Evolutionary conservation across 1,140 invertebrate genomes (phyloP).

Genomic region (Berghia stephanieae): DNA sequence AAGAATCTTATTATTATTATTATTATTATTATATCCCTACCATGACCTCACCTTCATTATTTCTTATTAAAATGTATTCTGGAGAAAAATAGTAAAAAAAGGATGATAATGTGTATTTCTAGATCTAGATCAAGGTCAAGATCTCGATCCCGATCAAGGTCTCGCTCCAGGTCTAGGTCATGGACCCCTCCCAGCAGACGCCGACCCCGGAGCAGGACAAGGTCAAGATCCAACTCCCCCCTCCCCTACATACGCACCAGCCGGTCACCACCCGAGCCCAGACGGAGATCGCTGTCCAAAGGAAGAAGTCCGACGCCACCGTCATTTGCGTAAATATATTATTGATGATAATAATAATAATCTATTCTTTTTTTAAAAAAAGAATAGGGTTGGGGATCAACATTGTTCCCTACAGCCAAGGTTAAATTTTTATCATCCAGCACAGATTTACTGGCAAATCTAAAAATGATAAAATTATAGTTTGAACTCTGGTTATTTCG

Average conservation of each 20-base stretch:
- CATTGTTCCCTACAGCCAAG: no score
- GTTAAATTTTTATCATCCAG: no score
- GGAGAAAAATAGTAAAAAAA: constrained; percentile 25
- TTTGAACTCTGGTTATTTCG: no score
- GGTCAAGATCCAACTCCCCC: constrained; percentile 62
- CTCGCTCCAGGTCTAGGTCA: constrained; percentile 43
- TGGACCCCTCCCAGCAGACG: constrained; percentile 34
- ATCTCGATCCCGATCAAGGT: constrained; percentile 42
- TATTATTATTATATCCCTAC: no score
- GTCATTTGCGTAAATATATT: constrained; percentile 69
- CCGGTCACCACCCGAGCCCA: constrained; percentile 49
- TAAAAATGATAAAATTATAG: no score
- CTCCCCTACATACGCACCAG: constrained; percentile 57
- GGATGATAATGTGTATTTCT: not conserved
- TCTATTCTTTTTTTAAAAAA: no score
- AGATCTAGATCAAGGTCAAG: constrained; percentile 17
- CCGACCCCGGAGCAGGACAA: constrained; percentile 67
- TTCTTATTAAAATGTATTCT: not conserved
- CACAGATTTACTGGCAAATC: no score
- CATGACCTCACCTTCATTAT: no score
- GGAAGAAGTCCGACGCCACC: constrained; percentile 81
- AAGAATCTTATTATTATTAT: no score
- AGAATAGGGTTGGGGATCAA: no score
- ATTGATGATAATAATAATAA: no score
- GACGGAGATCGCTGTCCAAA: constrained; percentile 39